These are phyloP conservation scores for Microctenopoma steveboyesi DNA, from an alignment of 2,797 vertebrate genomes.

Conservation along the genomic window DNA sequence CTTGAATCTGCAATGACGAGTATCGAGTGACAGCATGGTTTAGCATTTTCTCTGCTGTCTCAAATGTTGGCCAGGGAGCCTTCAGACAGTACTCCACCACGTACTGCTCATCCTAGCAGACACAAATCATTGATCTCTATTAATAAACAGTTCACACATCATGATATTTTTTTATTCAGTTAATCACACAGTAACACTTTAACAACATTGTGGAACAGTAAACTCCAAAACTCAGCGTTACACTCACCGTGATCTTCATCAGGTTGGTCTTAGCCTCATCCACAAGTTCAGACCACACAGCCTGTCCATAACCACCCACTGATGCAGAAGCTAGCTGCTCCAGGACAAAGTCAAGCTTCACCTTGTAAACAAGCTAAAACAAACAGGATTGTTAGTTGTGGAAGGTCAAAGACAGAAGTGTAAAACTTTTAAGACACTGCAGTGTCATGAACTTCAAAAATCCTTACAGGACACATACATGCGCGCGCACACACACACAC, in stretches of 20 bases:
- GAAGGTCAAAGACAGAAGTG: too few species aligned
- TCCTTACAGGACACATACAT: background rate
- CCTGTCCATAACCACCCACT: conserved; percentile 71
- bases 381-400: conserved; percentile 6
- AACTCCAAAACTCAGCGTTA: background rate
- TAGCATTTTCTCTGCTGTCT: conserved; percentile 92
- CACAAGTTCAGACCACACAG: conserved; percentile 85
- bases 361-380: conserved; percentile 94
- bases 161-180: background rate
- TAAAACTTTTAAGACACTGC: background rate
- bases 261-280: conserved; percentile 91
- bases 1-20: conserved; percentile 84
- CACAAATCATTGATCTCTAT: background rate
- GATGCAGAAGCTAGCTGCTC: conserved; percentile 91
- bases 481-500: background rate
- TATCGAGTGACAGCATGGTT: conserved; percentile 83
- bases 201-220: conserved; percentile 2
- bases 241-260: conserved; percentile 90
- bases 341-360: conserved; percentile 92
- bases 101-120: conserved; percentile 90
- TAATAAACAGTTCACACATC: background rate
- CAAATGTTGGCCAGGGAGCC: conserved; percentile 92
- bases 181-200: background rate
- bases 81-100: conserved; percentile 94
- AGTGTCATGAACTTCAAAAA: conserved; percentile 1